Evolutionary conservation across 2,888 invertebrate genomes (phyloP).

Genomic region (Phaonia tiefii): DNA sequence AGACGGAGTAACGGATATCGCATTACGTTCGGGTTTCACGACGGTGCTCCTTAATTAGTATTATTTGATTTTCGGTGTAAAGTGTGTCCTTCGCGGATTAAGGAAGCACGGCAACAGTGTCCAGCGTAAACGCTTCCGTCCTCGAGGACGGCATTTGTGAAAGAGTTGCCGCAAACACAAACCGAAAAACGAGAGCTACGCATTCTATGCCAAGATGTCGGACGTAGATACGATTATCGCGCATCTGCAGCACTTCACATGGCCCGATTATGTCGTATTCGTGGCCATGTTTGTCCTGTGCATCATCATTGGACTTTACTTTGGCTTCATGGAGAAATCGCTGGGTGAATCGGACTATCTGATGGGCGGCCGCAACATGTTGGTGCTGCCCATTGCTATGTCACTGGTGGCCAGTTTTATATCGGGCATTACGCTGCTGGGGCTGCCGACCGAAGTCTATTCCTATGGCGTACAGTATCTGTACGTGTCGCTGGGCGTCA

Average conservation of each 20-base stretch:
- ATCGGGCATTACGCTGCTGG: constrained; percentile 89
- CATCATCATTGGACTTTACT: constrained; percentile 88
- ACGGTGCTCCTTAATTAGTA: too few relatives aligned
- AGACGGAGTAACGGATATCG: constrained; percentile 12
- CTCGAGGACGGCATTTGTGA: not conserved
- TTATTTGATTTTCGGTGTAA: too few relatives aligned
- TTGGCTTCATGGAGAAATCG: constrained; percentile 86
- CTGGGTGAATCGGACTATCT: constrained; percentile 87
- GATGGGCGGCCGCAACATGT: constrained; percentile 90
- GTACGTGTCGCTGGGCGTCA: constrained; percentile 84
- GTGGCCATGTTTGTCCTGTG: constrained; percentile 87
- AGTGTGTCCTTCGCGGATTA: not conserved
- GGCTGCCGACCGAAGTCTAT: constrained; percentile 90
- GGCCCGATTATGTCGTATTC: constrained; percentile 79
- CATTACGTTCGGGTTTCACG: not conserved
- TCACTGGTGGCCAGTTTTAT: constrained; percentile 91
- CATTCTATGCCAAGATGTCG: constrained; percentile 73
- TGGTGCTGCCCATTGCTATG: constrained; percentile 88
- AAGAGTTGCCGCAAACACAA: not conserved
- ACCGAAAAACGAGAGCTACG: not conserved
- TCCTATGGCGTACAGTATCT: constrained; percentile 90
- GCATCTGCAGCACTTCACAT: constrained; percentile 78
- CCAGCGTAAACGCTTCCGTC: not conserved
- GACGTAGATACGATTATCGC: constrained; percentile 77
- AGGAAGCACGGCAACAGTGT: not conserved